Evolutionary conservation across 1,140 invertebrate species (phyloP).

Genomic region (Augochlora pura): DNA sequence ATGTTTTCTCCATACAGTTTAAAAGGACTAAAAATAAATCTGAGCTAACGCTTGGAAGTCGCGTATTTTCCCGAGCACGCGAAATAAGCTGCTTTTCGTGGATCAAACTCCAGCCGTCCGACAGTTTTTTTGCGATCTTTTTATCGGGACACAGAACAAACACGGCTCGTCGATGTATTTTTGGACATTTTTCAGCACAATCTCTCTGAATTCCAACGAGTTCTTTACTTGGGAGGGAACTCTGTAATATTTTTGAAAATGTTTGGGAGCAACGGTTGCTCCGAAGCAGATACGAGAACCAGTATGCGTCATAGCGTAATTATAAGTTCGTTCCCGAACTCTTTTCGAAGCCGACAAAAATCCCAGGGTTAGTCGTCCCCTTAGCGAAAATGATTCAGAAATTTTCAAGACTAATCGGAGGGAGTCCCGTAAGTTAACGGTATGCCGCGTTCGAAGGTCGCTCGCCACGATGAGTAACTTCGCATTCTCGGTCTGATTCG

Average conservation of each 20-base stretch:
- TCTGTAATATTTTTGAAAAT: not conserved
- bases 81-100: not conserved
- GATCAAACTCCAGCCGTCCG: not conserved
- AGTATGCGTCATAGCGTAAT: too few relatives aligned
- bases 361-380: not conserved
- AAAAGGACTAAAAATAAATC: slow-evolving; percentile 35
- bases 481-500: slow-evolving; percentile 9
- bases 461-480: slow-evolving; percentile 36
- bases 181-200: not conserved
- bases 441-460: slow-evolving; percentile 42
- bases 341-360: not conserved
- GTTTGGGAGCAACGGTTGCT: not conserved
- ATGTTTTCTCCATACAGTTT: slow-evolving; percentile 7
- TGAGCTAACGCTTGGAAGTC: slow-evolving; percentile 3
- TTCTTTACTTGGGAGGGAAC: not conserved
- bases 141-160: not conserved
- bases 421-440: slow-evolving; percentile 51
- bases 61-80: not conserved
- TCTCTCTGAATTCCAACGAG: not conserved
- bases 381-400: not conserved
- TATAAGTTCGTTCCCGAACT: too few relatives aligned
- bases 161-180: not conserved
- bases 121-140: not conserved
- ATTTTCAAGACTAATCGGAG: slow-evolving; percentile 32
- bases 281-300: not conserved